Percentiles rank a stretch among this genome's conserved stretches.
Conservation (phyloP, 2,888 invertebrate genomes). For the Morpho deidamia region DNA sequence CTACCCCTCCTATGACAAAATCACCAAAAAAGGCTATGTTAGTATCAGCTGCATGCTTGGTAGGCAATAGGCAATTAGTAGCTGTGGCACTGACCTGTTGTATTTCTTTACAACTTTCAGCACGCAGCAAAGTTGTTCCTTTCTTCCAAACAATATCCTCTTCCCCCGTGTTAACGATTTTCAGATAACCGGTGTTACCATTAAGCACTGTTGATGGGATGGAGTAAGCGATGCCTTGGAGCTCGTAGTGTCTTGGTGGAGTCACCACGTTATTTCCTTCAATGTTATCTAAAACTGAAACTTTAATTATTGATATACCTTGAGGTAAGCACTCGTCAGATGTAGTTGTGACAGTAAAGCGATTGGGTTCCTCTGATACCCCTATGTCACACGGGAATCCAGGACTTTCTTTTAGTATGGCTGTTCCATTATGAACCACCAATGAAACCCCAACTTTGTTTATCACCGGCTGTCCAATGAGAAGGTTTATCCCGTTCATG, state of each 20-base stretch:
- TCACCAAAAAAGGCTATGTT: too few relatives aligned
- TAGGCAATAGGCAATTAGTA: too few relatives aligned
- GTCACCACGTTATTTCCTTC: conserved; percentile 3
- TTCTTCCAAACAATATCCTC: too few relatives aligned
- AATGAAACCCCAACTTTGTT: neutral
- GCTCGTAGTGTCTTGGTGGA: conserved; percentile 3
- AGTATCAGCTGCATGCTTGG: too few relatives aligned
- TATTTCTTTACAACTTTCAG: too few relatives aligned
- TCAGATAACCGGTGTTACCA: too few relatives aligned
- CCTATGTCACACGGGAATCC: neutral
- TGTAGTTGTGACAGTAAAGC: neutral
- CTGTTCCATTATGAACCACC: neutral
- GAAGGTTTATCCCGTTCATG: neutral
- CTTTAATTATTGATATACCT: neutral
- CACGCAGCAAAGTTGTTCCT: too few relatives aligned
- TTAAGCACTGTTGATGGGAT: too few relatives aligned
- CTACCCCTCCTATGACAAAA: too few relatives aligned
- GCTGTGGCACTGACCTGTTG: too few relatives aligned
- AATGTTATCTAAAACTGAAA: neutral
- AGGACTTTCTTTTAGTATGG: neutral
- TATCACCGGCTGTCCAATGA: conserved; percentile 6
- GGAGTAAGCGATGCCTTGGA: too few relatives aligned
- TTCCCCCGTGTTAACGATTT: too few relatives aligned
- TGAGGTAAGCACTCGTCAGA: neutral
- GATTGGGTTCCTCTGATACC: neutral